Evolutionary conservation across 2,797 vertebrate genomes (phyloP).

Genomic region (Sebastes hopkinsi): DNA sequence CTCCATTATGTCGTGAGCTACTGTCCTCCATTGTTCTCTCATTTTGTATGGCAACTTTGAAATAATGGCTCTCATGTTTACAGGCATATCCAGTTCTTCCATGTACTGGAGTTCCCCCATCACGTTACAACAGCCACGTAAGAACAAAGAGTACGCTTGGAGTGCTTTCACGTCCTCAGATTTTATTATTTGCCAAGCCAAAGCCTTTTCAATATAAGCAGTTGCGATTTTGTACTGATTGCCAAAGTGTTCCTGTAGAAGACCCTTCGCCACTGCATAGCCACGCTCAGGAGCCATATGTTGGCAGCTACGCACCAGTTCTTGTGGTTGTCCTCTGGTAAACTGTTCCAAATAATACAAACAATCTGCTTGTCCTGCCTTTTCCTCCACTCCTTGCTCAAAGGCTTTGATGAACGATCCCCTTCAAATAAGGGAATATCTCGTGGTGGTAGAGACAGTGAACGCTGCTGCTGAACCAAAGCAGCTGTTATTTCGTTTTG

Average conservation of each 20-base stretch:
- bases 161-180: not conserved
- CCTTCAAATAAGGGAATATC: slow-evolving; percentile 10
- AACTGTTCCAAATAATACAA: slow-evolving; percentile 12
- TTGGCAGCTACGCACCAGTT: slow-evolving; percentile 13
- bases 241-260: slow-evolving; percentile 5
- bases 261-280: not conserved
- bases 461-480: not conserved
- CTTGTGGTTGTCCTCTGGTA: not conserved
- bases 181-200: not conserved
- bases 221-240: not conserved
- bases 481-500: slow-evolving; percentile 14
- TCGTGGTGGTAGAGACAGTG: not conserved
- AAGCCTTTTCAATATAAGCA: slow-evolving; percentile 20
- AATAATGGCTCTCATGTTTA: not conserved
- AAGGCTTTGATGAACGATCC: slow-evolving; percentile 9
- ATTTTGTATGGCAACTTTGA: not conserved
- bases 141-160: not conserved
- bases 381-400: slow-evolving; percentile 6
- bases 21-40: not conserved
- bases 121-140: not conserved
- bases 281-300: not conserved
- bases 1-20: not conserved
- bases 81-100: not conserved
- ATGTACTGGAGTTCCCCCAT: not conserved
- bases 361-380: not conserved